Evolutionary conservation across 1,140 invertebrate species (phyloP).

Genomic region (Papilio helenus): DNA sequence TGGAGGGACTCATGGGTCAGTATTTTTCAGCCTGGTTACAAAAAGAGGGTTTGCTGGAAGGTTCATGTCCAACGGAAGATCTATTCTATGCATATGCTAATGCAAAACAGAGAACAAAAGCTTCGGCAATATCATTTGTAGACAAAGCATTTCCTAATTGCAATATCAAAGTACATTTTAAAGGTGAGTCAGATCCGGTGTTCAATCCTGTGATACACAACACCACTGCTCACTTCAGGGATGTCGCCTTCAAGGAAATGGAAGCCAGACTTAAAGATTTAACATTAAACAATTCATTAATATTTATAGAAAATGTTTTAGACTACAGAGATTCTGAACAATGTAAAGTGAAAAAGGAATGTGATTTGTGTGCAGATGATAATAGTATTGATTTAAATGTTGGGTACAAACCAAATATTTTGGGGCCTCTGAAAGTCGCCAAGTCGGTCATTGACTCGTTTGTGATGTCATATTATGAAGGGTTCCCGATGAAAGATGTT

Average conservation of each 20-base stretch:
- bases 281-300: conserved; percentile 54
- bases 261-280: conserved; percentile 52
- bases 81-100: conserved; percentile 64
- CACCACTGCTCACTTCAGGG: conserved; percentile 49
- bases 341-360: conserved; percentile 55
- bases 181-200: conserved; percentile 61
- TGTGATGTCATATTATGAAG: conserved; percentile 74
- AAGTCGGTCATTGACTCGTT: conserved; percentile 68
- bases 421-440: conserved; percentile 60
- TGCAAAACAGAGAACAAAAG: conserved; percentile 59
- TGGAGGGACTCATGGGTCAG: conserved; percentile 62
- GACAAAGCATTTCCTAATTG: conserved; percentile 61
- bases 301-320: conserved; percentile 59
- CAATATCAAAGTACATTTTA: conserved; percentile 53
- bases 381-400: conserved; percentile 54
- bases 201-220: conserved; percentile 66
- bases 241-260: conserved; percentile 55
- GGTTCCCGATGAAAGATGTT: conserved; percentile 54
- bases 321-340: conserved; percentile 58
- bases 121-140: conserved; percentile 63
- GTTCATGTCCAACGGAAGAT: conserved; percentile 54
- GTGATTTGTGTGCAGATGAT: conserved; percentile 55
- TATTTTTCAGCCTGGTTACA: conserved; percentile 57
- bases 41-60: conserved; percentile 50
- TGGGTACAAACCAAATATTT: conserved; percentile 61